Evolutionary conservation across 2,888 invertebrate genomes (phyloP).

Genomic region (Sipha maydis): DNA sequence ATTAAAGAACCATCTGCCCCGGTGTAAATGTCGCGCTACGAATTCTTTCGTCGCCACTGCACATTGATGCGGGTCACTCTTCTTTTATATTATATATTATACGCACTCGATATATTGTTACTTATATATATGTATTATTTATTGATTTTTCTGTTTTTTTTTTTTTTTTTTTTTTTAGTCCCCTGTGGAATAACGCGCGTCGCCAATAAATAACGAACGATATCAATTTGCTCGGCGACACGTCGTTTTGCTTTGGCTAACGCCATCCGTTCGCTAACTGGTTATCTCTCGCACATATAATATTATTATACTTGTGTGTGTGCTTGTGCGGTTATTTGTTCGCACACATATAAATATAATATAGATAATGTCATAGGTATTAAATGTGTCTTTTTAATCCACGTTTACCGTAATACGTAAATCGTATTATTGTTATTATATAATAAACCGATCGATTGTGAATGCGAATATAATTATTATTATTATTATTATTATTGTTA

Average conservation of each 20-base stretch:
- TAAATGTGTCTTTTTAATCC: too few species aligned
- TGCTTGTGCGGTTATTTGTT: not conserved
- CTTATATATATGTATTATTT: not conserved
- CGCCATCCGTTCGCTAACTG: slow-evolving; percentile 34
- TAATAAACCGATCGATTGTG: too few species aligned
- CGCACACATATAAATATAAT: not conserved
- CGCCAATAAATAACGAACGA: slow-evolving; percentile 47
- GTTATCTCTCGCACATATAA: not conserved
- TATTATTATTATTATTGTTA: too few species aligned
- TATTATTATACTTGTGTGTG: not conserved
- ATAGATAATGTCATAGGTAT: not conserved
- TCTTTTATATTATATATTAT: not conserved
- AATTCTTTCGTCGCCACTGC: slow-evolving; percentile 36
- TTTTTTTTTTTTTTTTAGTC: not conserved
- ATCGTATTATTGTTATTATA: too few species aligned
- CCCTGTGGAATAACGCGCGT: slow-evolving; percentile 20
- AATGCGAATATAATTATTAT: too few species aligned
- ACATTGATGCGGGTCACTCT: slow-evolving; percentile 46
- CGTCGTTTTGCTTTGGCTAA: slow-evolving; percentile 48
- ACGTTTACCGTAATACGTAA: too few species aligned
- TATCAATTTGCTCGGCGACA: slow-evolving; percentile 58
- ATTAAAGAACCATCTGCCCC: slow-evolving; percentile 54
- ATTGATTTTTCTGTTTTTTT: not conserved
- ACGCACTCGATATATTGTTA: too few species aligned
- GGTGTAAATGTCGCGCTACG: slow-evolving; percentile 46